phyloP scores from a whole-genome alignment of 1,140 invertebrate genomes.

The Chymomyza costata region DNA sequence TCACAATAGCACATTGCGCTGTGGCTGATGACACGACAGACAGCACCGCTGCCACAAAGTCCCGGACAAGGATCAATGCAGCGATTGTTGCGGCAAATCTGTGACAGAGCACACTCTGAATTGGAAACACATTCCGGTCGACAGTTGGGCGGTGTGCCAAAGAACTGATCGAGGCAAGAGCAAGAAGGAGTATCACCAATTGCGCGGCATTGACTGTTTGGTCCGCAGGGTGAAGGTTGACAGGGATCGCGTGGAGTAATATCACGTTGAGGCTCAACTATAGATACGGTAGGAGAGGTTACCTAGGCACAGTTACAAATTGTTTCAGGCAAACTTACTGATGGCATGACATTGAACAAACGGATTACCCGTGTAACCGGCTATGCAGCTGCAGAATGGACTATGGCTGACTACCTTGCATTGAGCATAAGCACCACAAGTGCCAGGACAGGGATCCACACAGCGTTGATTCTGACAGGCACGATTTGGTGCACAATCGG shows the following conservation, averaged over 20 bases:
- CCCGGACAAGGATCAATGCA: slow-evolving; percentile 86
- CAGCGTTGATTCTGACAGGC: slow-evolving; percentile 85
- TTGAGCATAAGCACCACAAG: slow-evolving; percentile 81
- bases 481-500: slow-evolving; percentile 80
- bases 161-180: slow-evolving; percentile 79
- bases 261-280: slow-evolving; percentile 64
- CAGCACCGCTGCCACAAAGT: slow-evolving; percentile 83
- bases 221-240: slow-evolving; percentile 85
- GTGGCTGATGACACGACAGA: slow-evolving; percentile 85
- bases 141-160: slow-evolving; percentile 82
- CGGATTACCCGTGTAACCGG: slow-evolving; percentile 79
- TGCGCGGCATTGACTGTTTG: slow-evolving; percentile 83
- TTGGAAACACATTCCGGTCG: slow-evolving; percentile 82
- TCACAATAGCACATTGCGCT: slow-evolving; percentile 83
- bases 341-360: slow-evolving; percentile 79
- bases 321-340: slow-evolving; percentile 76
- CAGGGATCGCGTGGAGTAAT: slow-evolving; percentile 78
- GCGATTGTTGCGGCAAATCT: slow-evolving; percentile 80
- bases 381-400: slow-evolving; percentile 80
- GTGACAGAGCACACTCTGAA: slow-evolving; percentile 79
- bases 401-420: slow-evolving; percentile 81
- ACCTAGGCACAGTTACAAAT: too few species aligned
- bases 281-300: neutral
- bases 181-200: slow-evolving; percentile 79
- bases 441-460: slow-evolving; percentile 80